phyloP scores from a whole-genome alignment of 2,888 invertebrate species.

The Aphodius granarius region DNA sequence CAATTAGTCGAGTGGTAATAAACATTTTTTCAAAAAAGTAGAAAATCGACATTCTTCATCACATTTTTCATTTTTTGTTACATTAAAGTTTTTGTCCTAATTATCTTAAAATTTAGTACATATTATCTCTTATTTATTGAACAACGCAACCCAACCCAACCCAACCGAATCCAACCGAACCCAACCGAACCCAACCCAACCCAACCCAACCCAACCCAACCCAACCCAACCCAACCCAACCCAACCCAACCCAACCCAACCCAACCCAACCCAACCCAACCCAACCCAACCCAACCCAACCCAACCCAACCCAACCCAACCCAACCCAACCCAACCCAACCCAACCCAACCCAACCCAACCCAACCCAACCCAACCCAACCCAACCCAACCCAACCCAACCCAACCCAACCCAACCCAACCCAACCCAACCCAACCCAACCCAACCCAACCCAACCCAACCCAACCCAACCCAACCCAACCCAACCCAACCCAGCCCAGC shows the following conservation, averaged over 20 bases:
- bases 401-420: background rate
- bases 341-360: conserved; percentile 27
- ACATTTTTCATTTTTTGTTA: no score
- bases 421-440: background rate
- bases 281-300: conserved; percentile 26
- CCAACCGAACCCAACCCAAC: conserved; percentile 21
- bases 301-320: conserved; percentile 28
- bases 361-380: conserved; percentile 26
- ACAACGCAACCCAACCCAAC: conserved; percentile 18
- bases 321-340: conserved; percentile 28
- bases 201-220: conserved; percentile 26
- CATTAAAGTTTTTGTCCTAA: no score
- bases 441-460: background rate
- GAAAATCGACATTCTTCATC: no score
- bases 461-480: conserved; percentile 1
- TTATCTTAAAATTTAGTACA: no score
- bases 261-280: conserved; percentile 26
- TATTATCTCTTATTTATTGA: no score
- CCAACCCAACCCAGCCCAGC: background rate
- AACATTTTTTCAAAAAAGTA: no score
- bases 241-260: conserved; percentile 26
- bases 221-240: conserved; percentile 27
- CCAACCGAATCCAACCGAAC: conserved; percentile 14
- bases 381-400: conserved; percentile 22
- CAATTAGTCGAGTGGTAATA: no score